These are phyloP conservation scores for Hucho hucho DNA, from an alignment of 2,113 vertebrate species.

Conservation along the genomic window DNA sequence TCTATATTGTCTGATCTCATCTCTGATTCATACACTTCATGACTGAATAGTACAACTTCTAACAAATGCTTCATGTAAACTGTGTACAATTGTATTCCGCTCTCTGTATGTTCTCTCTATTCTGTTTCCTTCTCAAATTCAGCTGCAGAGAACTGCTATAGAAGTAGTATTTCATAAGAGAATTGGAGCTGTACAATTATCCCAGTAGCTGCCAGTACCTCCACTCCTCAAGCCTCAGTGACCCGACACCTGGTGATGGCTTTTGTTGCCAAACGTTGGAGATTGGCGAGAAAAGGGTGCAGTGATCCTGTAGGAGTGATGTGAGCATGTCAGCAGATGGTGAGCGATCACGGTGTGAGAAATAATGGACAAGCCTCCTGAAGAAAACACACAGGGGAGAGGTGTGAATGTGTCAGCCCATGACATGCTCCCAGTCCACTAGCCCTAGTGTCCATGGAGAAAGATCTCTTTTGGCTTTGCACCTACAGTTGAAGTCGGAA, in stretches of 20 bases:
- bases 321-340: slow-evolving; percentile 24
- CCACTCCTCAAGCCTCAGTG: slow-evolving; percentile 23
- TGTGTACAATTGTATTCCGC: too few species aligned
- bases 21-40: too few species aligned
- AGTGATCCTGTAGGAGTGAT: slow-evolving; percentile 20
- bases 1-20: too few species aligned
- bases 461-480: slow-evolving; percentile 1
- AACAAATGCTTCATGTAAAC: too few species aligned
- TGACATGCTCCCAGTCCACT: neutral
- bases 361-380: slow-evolving; percentile 13
- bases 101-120: too few species aligned
- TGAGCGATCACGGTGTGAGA: slow-evolving; percentile 4
- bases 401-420: slow-evolving; percentile 12
- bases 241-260: slow-evolving; percentile 23
- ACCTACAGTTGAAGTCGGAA: too few species aligned
- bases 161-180: too few species aligned
- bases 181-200: neutral
- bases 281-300: slow-evolving; percentile 15
- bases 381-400: slow-evolving; percentile 13
- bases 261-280: slow-evolving; percentile 21
- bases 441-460: neutral
- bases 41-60: too few species aligned
- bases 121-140: too few species aligned
- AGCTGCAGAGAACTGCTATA: too few species aligned
- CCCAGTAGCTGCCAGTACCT: neutral